A percentile compares a stretch with the other conserved stretches of the same genome.
Evolutionary conservation across 2,888 invertebrate species (phyloP).

Genomic region (Heliothis peltigera): DNA sequence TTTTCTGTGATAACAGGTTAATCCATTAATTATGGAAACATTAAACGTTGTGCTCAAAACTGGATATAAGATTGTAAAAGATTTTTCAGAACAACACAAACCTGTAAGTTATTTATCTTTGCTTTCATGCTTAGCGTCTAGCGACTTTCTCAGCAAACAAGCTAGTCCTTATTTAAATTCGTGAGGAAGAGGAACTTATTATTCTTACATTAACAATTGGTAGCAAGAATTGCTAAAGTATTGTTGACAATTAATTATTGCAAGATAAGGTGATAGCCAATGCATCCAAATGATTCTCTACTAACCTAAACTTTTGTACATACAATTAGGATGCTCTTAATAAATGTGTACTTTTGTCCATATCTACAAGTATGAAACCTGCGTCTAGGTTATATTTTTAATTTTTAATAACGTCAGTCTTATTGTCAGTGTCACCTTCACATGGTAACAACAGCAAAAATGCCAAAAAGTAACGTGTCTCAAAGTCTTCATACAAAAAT

Average conservation of each 20-base stretch:
- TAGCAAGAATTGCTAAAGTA: too few relatives aligned
- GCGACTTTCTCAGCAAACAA: slow-evolving; percentile 4
- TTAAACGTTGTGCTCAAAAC: slow-evolving; percentile 84
- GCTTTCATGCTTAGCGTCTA: background rate
- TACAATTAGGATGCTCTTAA: too few relatives aligned
- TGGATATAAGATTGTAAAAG: slow-evolving; percentile 86
- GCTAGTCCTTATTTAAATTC: background rate
- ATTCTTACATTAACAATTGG: slow-evolving; percentile 21
- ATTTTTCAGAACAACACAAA: slow-evolving; percentile 82
- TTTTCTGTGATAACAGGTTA: slow-evolving; percentile 45
- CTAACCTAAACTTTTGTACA: too few relatives aligned
- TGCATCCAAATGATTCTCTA: too few relatives aligned
- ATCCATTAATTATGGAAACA: slow-evolving; percentile 76
- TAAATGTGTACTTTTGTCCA: slow-evolving; percentile 17
- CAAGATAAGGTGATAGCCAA: too few relatives aligned
- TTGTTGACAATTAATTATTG: too few relatives aligned
- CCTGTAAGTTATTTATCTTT: slow-evolving; percentile 74
- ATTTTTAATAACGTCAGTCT: slow-evolving; percentile 10
- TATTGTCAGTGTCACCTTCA: slow-evolving; percentile 9
- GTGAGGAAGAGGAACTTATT: slow-evolving; percentile 32
- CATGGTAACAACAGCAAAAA: slow-evolving; percentile 46
- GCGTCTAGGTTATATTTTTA: slow-evolving; percentile 1
- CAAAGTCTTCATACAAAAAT: slow-evolving; percentile 34
- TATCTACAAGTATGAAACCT: background rate
- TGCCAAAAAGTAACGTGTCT: slow-evolving; percentile 43